A percentile compares a stretch with the other conserved stretches of the same genome.
Evolutionary conservation across 2,888 invertebrate species (phyloP).

Genomic region (Heteromurus nitidus): DNA sequence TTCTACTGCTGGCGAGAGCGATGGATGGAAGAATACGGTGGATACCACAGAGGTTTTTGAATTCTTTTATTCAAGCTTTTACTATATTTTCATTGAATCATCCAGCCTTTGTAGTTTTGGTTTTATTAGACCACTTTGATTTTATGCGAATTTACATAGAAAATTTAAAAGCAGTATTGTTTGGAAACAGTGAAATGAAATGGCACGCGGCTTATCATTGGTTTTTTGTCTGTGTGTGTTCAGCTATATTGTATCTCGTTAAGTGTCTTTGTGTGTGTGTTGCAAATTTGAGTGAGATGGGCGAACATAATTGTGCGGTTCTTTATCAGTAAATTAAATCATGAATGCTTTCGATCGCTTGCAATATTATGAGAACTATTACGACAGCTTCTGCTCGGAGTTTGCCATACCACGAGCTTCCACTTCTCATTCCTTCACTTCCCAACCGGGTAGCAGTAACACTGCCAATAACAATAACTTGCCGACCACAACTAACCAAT

Average conservation of each 20-base stretch:
- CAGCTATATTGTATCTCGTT: not conserved
- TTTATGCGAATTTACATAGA: not conserved
- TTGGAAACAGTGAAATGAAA: not conserved
- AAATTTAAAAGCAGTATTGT: not conserved
- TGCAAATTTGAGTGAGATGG: not conserved
- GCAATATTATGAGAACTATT: constrained; percentile 54
- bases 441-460: not conserved
- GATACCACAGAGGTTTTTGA: not conserved
- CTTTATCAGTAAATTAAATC: constrained; percentile 16
- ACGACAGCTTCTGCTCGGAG: constrained; percentile 56
- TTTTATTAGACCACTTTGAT: not conserved
- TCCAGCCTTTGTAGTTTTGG: not conserved
- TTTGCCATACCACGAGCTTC: constrained; percentile 48
- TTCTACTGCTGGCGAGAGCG: not conserved
- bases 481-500: too few relatives aligned
- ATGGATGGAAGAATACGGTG: not conserved
- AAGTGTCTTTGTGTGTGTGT: not conserved
- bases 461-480: not conserved
- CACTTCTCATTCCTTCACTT: constrained; percentile 20
- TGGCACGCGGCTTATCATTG: not conserved
- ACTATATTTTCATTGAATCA: not conserved
- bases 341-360: constrained; percentile 50
- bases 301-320: not conserved
- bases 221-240: not conserved
- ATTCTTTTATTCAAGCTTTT: not conserved